These are phyloP conservation scores for Gymnocheta viridis DNA, from an alignment of 2,888 invertebrate genomes.

Conservation along the genomic window DNA sequence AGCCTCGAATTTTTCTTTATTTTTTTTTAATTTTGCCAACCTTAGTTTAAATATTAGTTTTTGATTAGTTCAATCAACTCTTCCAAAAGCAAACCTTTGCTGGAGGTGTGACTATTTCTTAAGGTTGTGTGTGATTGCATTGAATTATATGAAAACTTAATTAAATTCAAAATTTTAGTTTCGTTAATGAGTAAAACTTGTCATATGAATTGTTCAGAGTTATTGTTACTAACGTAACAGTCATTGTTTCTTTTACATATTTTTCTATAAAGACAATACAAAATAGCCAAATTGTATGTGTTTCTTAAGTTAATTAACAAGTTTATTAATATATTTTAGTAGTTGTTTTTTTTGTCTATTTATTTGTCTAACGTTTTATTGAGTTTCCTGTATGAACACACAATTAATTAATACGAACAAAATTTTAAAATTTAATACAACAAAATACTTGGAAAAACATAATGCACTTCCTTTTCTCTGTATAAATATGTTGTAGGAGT, in stretches of 20 bases:
- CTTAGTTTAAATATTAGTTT: not conserved
- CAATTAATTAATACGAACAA: constrained; percentile 29
- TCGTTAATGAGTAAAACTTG: constrained; percentile 37
- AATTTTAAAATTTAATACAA: constrained; percentile 18
- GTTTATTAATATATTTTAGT: constrained; percentile 18
- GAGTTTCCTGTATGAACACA: constrained; percentile 39
- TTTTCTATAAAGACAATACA: not conserved
- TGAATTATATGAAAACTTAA: constrained; percentile 12
- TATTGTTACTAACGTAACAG: not conserved
- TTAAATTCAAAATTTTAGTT: constrained; percentile 35
- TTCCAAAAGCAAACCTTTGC: not conserved
- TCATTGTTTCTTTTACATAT: not conserved
- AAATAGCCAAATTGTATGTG: not conserved
- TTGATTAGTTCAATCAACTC: constrained; percentile 33
- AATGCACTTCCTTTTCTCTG: constrained; percentile 53
- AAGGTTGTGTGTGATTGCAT: constrained; percentile 6
- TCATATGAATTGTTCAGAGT: constrained; percentile 14
- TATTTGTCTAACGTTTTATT: constrained; percentile 32
- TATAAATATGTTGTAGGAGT: not conserved
- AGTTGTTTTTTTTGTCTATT: not conserved
- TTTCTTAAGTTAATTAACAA: constrained; percentile 17
- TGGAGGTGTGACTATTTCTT: constrained; percentile 13
- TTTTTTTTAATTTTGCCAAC: not conserved
- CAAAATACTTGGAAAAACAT: constrained; percentile 52
- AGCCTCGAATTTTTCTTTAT: not conserved